phyloP scores from a whole-genome alignment of 2,888 invertebrate genomes.

The Lepidochitona cinerea region DNA sequence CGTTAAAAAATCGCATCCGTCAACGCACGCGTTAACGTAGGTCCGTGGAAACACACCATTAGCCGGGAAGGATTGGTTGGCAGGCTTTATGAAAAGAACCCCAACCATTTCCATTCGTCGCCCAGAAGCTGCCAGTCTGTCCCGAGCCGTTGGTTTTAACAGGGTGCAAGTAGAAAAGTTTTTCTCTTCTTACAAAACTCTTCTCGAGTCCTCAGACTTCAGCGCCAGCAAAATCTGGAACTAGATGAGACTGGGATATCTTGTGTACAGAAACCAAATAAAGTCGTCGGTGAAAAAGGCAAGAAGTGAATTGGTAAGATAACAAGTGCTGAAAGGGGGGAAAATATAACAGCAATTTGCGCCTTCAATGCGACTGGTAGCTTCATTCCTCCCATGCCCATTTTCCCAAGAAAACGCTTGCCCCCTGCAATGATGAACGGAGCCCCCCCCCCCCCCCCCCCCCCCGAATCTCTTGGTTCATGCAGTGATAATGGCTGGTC shows the following conservation, averaged over 20 bases:
- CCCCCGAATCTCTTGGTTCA: slow-evolving; percentile 39
- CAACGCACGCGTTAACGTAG: no score
- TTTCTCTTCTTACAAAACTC: no score
- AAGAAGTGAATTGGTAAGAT: background rate
- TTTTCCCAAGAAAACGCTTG: slow-evolving; percentile 51
- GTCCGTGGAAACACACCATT: no score
- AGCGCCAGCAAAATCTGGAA: slow-evolving; percentile 21
- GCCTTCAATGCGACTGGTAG: slow-evolving; percentile 27
- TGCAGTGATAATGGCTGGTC: slow-evolving; percentile 40
- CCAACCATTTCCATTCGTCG: no score
- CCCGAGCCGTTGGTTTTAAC: background rate
- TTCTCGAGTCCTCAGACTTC: no score
- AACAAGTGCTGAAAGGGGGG: slow-evolving; percentile 32
- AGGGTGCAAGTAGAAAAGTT: no score
- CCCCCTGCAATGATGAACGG: no score
- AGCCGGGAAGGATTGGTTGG: background rate
- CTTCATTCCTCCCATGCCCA: slow-evolving; percentile 28
- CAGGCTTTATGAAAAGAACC: no score
- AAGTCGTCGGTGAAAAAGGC: slow-evolving; percentile 22
- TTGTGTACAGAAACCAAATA: no score
- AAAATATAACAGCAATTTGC: slow-evolving; percentile 26
- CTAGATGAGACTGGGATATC: slow-evolving; percentile 30
- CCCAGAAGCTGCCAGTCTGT: background rate
- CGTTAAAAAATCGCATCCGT: no score
- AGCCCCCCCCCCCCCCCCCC: no score